Evolutionary conservation across 1,140 invertebrate genomes (phyloP).

Genomic region (Wiebesia pumilae): DNA sequence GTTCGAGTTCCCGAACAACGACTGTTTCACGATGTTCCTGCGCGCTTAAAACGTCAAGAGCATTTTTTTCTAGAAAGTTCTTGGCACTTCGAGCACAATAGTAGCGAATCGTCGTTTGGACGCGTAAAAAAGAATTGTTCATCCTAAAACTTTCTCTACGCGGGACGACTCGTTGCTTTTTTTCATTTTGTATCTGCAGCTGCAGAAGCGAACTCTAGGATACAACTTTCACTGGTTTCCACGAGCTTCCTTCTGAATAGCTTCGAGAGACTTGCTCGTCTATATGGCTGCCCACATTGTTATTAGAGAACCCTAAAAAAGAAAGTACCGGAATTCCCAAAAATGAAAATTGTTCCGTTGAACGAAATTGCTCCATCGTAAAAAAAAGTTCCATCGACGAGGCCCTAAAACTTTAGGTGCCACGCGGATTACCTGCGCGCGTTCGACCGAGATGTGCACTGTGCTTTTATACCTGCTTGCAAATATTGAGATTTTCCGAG

Average conservation of each 20-base stretch:
- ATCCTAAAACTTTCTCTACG: slow-evolving; percentile 40
- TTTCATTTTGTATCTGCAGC: slow-evolving; percentile 16
- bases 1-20: slow-evolving; percentile 22
- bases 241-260: not conserved
- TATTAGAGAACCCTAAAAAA: slow-evolving; percentile 23
- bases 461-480: slow-evolving; percentile 31
- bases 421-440: not conserved
- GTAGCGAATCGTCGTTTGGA: not conserved
- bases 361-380: slow-evolving; percentile 38
- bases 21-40: slow-evolving; percentile 18
- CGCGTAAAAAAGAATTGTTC: slow-evolving; percentile 36
- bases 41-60: not conserved
- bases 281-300: not conserved
- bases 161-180: not conserved
- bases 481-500: slow-evolving; percentile 51
- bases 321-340: slow-evolving; percentile 47
- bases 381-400: slow-evolving; percentile 25
- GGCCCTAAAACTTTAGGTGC: slow-evolving; percentile 5
- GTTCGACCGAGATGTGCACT: not conserved
- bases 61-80: slow-evolving; percentile 43
- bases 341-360: slow-evolving; percentile 44
- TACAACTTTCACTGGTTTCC: slow-evolving; percentile 45
- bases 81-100: not conserved
- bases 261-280: not conserved
- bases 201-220: not conserved